phyloP scores from a whole-genome alignment of 1,140 invertebrate species.

The Drosophila fuyamai region DNA sequence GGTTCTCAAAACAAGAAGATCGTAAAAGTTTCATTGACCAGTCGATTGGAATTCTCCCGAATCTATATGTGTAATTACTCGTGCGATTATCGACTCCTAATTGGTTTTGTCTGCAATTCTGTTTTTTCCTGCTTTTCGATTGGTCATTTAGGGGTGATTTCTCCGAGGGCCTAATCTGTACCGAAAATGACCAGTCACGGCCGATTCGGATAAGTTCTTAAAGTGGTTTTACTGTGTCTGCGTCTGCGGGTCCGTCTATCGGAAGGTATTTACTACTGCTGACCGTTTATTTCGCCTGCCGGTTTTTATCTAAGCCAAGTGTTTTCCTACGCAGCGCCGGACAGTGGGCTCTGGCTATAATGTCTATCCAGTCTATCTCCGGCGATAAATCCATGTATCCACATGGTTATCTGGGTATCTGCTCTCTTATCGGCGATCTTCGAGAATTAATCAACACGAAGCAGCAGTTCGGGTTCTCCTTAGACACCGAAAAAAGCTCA shows the following conservation, averaged over 20 bases:
- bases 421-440: constrained; percentile 12
- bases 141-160: constrained; percentile 18
- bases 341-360: constrained; percentile 4
- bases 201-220: constrained; percentile 33
- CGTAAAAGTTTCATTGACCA: constrained; percentile 38
- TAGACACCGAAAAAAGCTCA: not conserved
- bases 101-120: constrained; percentile 32
- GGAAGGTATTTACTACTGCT: constrained; percentile 35
- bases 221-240: constrained; percentile 37
- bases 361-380: not conserved
- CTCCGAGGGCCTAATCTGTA: constrained; percentile 18
- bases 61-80: constrained; percentile 6
- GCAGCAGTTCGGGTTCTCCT: not conserved
- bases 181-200: constrained; percentile 31
- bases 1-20: not conserved
- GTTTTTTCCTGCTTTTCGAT: constrained; percentile 1
- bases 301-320: constrained; percentile 18
- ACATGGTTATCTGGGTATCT: not conserved
- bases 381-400: constrained; percentile 6
- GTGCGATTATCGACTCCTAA: constrained; percentile 19
- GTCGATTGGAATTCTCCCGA: not conserved
- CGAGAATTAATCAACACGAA: not conserved
- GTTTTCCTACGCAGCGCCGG: not conserved
- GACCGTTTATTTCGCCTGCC: constrained; percentile 15
- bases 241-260: constrained; percentile 37